A percentile compares a stretch with the other conserved stretches of the same genome.
Conservation (phyloP, 2,113 vertebrate genomes). For the Microtus pennsylvanicus region DNA sequence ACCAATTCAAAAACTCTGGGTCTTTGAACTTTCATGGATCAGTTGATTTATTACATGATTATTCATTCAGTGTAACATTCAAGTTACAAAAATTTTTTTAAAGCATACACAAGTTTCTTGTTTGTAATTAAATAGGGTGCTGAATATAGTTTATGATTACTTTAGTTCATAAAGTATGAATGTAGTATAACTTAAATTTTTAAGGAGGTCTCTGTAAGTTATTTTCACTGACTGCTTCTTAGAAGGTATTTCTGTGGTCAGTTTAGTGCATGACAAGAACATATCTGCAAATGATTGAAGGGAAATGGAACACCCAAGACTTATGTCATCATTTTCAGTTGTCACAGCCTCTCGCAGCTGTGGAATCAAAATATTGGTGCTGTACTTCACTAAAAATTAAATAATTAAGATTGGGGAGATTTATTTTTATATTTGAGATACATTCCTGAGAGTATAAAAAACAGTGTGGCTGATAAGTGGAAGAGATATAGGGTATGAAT, state of each 20-base stretch:
- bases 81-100: not conserved
- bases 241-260: not conserved
- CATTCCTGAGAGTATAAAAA: not conserved
- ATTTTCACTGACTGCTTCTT: not conserved
- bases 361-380: not conserved
- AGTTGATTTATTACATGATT: not conserved
- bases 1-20: not conserved
- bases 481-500: not conserved
- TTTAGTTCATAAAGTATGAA: not conserved
- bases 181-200: not conserved
- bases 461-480: not conserved
- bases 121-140: not conserved
- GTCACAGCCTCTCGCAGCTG: slow-evolving; percentile 32
- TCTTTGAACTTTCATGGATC: not conserved
- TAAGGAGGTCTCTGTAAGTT: not conserved
- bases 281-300: slow-evolving; percentile 18
- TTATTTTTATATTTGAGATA: not conserved
- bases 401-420: not conserved
- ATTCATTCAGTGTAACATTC: not conserved
- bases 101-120: not conserved
- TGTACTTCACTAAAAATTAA: not conserved
- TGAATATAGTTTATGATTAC: slow-evolving; percentile 28
- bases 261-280: slow-evolving; percentile 13
- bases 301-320: slow-evolving; percentile 18
- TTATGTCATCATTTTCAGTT: slow-evolving; percentile 10